These are phyloP conservation scores for Coenonympha glycerion DNA, from an alignment of 2,888 invertebrate species.

Conservation along the genomic window DNA sequence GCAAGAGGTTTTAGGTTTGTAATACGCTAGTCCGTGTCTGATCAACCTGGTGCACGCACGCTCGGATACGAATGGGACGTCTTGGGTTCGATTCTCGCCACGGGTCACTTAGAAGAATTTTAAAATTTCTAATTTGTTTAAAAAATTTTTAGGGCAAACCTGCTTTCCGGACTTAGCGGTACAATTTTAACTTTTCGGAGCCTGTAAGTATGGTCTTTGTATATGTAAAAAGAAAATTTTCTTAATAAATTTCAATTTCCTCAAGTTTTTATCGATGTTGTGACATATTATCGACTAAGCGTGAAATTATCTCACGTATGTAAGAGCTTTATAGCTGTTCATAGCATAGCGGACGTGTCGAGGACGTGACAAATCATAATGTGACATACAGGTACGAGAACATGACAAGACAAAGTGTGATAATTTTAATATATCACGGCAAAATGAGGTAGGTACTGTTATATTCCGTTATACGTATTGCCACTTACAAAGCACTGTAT, in stretches of 20 bases:
- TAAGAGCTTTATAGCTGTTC: not conserved
- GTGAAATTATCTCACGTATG: not conserved
- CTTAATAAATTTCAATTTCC: not conserved
- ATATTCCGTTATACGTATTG: slow-evolving; percentile 1
- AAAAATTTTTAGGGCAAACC: no score
- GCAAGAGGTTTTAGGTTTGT: no score
- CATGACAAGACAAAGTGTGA: slow-evolving; percentile 2
- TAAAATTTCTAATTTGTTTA: no score
- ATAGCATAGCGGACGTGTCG: not conserved
- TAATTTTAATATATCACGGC: not conserved
- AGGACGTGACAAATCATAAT: slow-evolving; percentile 5
- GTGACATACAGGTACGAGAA: slow-evolving; percentile 1
- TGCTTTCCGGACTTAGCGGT: no score
- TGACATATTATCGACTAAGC: not conserved
- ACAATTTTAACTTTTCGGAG: no score
- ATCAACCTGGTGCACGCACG: no score
- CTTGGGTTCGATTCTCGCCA: no score
- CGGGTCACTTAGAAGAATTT: no score
- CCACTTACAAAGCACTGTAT: not conserved
- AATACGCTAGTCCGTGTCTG: no score
- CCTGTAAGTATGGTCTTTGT: no score
- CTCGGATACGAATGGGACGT: no score
- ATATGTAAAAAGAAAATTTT: no score
- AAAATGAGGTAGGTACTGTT: not conserved
- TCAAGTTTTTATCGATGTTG: not conserved